Evolutionary conservation across 53 echinoderm and acorn worm genomes (phyloP), one percentile per base, ranked within the genome.

Genomic region (Stichopus horrens): DNA sequence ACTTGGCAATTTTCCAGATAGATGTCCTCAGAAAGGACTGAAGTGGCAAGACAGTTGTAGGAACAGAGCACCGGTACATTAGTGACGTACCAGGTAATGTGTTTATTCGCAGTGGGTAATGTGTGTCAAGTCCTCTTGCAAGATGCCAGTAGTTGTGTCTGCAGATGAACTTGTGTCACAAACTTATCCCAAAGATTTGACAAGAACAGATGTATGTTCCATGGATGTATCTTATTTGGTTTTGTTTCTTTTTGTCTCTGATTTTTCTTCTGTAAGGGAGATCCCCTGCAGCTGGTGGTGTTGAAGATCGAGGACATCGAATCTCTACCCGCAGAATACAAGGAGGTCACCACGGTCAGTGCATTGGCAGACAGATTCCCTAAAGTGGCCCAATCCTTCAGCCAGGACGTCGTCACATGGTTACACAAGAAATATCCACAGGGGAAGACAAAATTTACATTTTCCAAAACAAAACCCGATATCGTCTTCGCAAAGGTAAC

Each of bases 211-310:
- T 37, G 37, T 37, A 37, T 37, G 37, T 37, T 37, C 37, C 37
- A 37, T 2, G 37, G 37, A 37, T 37, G 37, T 37, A 37, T 37
- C 37, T 63, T 63, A 63, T 63, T 63, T 63, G 63, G 63, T 63
- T 63, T 63, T 63, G 14, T 0, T 16, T 16, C 63, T 63, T 63
- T 59, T 53, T 19, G 23, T 13, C 19, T 9, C 67, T 66, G 11
- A 37, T 75, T 9, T 75, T 75, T 75, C 9, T 23, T 53, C 63
- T 4, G 11, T 16, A 7, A 83, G 83, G 51, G 83, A 21, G 83
- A 83, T 63, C 65, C 83, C 4, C 14, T 83, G 59, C 22, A 63
- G 11, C 63, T 83, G 19, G 21, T 83, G 57, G 20, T 83, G n/a
- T 18, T 83, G 58, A 56, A 16, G 37, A 83, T 83, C 4, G 83